phyloP scores from a whole-genome alignment of 1,140 invertebrate genomes.

The Brachionus angularis region DNA sequence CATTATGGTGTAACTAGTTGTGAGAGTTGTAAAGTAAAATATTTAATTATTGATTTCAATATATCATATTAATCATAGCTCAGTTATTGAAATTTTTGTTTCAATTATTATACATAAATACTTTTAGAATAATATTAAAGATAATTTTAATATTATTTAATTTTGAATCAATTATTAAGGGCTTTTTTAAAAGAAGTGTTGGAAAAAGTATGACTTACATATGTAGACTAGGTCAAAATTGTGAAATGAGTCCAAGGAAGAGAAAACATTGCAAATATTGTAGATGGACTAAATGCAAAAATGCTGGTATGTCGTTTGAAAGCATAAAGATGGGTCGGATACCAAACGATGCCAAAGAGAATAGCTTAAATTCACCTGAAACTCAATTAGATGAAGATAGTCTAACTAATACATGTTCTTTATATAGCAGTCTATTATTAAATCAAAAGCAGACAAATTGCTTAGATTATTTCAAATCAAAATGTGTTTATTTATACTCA shows the following conservation, averaged over 20 bases:
- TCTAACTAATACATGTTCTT: too few relatives aligned
- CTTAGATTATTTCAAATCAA: too few relatives aligned
- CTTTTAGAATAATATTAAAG: too few relatives aligned
- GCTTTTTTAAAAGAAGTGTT: constrained; percentile 57
- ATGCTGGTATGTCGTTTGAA: neutral
- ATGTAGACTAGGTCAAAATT: constrained; percentile 56
- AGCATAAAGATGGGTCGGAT: neutral
- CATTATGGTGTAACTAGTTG: constrained; percentile 58
- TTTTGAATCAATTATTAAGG: too few relatives aligned
- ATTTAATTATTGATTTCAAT: too few relatives aligned
- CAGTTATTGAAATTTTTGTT: too few relatives aligned
- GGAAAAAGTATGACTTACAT: constrained; percentile 57
- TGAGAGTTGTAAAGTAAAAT: constrained; percentile 56
- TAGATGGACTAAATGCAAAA: constrained; percentile 58
- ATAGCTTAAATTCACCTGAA: neutral
- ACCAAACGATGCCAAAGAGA: neutral
- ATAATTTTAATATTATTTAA: too few relatives aligned
- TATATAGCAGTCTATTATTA: too few relatives aligned
- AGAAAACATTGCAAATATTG: constrained; percentile 57
- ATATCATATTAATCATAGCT: too few relatives aligned
- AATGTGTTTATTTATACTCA: too few relatives aligned
- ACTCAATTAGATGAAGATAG: neutral
- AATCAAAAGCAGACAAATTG: too few relatives aligned
- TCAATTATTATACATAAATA: too few relatives aligned
- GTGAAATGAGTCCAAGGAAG: constrained; percentile 54